Evolutionary conservation across 1,140 invertebrate species (phyloP), one percentile per base, ranked within the genome.

Genomic region (Tetraneura akinire): DNA sequence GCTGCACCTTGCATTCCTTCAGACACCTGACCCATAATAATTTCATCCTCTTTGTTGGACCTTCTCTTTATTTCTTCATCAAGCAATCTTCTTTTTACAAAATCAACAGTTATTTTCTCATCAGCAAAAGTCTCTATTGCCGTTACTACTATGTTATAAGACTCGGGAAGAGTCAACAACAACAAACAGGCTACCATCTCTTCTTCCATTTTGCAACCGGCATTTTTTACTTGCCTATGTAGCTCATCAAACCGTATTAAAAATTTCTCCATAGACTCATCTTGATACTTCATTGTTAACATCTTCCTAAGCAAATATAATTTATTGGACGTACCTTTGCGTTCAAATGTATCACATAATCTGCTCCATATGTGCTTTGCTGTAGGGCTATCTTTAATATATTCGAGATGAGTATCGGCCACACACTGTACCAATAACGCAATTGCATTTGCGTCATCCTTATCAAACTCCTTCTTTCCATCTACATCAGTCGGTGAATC

Each of bases 11-110:
- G 6, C 6, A 11, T 49, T 21, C 21, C 18, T 42, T 45, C 29
- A 45, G 6, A 21, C 23, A n/a, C 3, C 21, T n/a, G n/a, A 53
- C 21, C 11, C 51, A 49, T n/a, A n/a, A n/a, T n/a, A n/a, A n/a
- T n/a, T n/a, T n/a, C n/a, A n/a, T n/a, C n/a, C n/a, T n/a, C n/a
- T n/a, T 13, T 21, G 13, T 57, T 49, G 6, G 9, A 45, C 9
- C 23, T 14, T 26, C 66, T 32, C 62, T 84, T 83, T 29, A 80
- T 18, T 71, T 83, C 81, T 70, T 83, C 81, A 70, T 85, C 82
- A 8, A 83, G 49, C 3, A 85, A 64, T 66, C 82, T 53, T 55
- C 80, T 82, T 78, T 83, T 84, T 0, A 85, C 84, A 73, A 83
- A 84, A 1, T 21, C 29, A 13, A 83, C 1, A 1, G 71, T 83